Base-by-base conservation (phyloP, 2,888 invertebrate species). In the Pollenia griseotomentosa region DNA sequence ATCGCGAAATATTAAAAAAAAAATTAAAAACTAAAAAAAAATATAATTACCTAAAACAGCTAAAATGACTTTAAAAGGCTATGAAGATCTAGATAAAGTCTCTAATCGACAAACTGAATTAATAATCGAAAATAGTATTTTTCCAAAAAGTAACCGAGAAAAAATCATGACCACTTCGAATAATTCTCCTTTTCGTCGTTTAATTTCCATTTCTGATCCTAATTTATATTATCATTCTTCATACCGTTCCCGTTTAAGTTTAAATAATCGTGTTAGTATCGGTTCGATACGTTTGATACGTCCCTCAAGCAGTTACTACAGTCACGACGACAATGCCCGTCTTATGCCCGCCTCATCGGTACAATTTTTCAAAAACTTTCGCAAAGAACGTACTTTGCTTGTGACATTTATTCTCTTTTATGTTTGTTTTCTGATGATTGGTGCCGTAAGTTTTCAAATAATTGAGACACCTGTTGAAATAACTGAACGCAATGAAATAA, bases 381-480 rank as follows among this genome's bases (percentile, higher is more conserved):
- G 87, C 19, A 89, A 86, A 33, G 86, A 89, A 66, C 88, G 90
- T 55, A 74, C 89, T 66, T 88, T 92, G 86, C 90, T 95, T 73
- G 94, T 95, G 86, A 90, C 94, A 33, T 96, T 95, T 90, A 90
- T 95, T 5, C 74, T 95, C 6, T 94, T 96, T 89, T 96, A 96
- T 91, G 88, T 94, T 7, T 92, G 94, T 61, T 97, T 95, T 92
- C 92, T 97, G 90, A 93, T 95, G 23, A 93, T 95, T 79, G 97
- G 97, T 0, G 96, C 96, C 0, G 89, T 95, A 84, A 94, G 96
- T 73, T 97, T 97, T 92, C 95, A 95, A 53, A 93, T 95, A 14
- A 92, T 97, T 87, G 97, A 97, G 92, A 94, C 94, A 0, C 96
- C 96, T 0, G 89, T 94, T 85, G 96, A 96, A 91, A 93, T 94